These are phyloP conservation scores for Hemaris fuciformis DNA, from an alignment of 2,888 invertebrate species.

Conservation along the genomic window DNA sequence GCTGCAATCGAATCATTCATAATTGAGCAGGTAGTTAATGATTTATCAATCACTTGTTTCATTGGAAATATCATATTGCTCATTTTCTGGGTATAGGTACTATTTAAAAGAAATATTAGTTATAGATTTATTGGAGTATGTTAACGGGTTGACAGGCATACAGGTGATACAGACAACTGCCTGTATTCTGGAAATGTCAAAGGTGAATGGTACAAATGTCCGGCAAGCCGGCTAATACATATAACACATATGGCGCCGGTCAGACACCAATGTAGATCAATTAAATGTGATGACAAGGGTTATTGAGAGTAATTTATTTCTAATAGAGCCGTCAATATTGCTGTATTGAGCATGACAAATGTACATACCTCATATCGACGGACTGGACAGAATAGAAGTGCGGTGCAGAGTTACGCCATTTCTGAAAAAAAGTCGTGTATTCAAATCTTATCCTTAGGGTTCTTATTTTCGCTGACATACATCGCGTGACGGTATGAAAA, in stretches of 20 bases:
- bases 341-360: constrained; percentile 31
- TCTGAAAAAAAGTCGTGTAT: constrained; percentile 70
- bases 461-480: background rate
- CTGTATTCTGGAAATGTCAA: constrained; percentile 46
- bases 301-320: constrained; percentile 65
- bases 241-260: constrained; percentile 48
- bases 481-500: background rate
- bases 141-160: background rate
- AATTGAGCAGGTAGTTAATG: constrained; percentile 10
- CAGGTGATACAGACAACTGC: too few relatives aligned
- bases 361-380: constrained; percentile 67
- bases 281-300: constrained; percentile 58
- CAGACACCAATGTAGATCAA: constrained; percentile 67
- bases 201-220: constrained; percentile 54
- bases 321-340: constrained; percentile 41
- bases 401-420: constrained; percentile 76
- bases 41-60: background rate
- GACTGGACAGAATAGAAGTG: constrained; percentile 73
- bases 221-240: background rate
- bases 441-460: background rate
- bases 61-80: background rate
- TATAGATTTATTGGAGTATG: background rate
- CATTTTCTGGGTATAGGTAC: background rate
- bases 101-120: background rate
- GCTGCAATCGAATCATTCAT: constrained; percentile 14